Base-by-base conservation (phyloP, 2,888 invertebrate genomes). In the Microchrysa polita region DNA sequence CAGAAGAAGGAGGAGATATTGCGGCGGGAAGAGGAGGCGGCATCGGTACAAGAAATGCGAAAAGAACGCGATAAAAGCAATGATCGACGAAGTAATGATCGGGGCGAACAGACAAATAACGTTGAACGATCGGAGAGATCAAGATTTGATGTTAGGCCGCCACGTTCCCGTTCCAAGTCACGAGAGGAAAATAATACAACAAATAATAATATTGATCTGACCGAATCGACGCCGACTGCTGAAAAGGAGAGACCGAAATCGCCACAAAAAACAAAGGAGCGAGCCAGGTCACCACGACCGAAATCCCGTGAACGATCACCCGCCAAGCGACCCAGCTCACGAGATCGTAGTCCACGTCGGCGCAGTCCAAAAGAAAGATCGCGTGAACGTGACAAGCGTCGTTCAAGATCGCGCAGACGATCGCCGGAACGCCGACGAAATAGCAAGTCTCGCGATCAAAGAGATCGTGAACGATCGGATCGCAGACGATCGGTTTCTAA, bases 1-100 rank as follows among this genome's bases (percentile, higher is more conserved):
- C 92, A 95, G 85, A 98, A 98, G 85, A 96, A 98, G 83, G 96
- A 96, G 83, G 98, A 98, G 86, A 93, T 99, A 79, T 92, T 94
- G 81, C 94, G 93, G 82, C 89, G 94, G 82, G 91, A 85, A 75
- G 84, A 85, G 76, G 83, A 81, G 44, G 67, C 75, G n/a, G 67
- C 71, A 77, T 79, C 73, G 22, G 77, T 79, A 71, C 79, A 82
- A 7, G 80, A 81, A n/a, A 75, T 77, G 72, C 77, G 78, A 57
- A 78, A 83, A 22, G 85, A 86, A 20, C 85, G 87, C 5, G 85
- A 86, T 60, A 82, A 85, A 75, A 76, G 83, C 86, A 79, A 77
- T 82, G 78, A 78, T 78, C 82, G 14, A 82, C 83, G 86, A 80
- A 82, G 86, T 78, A 73, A 75, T 34, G 75, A 75, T 44, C 65